A percentile compares a stretch with the other conserved stretches of the same genome.
phyloP scores from a whole-genome alignment of 2,113 vertebrate species.

The Campylorhamphus procurvoides region DNA sequence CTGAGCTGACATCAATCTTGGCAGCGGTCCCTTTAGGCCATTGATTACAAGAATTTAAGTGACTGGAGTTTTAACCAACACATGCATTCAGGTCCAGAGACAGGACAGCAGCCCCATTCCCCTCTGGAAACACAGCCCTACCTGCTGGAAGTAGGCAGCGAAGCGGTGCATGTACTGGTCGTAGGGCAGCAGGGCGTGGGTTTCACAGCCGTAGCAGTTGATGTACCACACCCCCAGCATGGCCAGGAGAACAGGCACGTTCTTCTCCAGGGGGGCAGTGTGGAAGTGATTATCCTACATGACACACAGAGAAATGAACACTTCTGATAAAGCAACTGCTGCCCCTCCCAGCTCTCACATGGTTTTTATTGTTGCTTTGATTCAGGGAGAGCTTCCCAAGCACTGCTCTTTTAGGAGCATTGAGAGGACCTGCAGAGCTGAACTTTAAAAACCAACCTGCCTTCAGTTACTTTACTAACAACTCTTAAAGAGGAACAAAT shows the following conservation, averaged over 20 bases:
- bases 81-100: not conserved
- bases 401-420: not conserved
- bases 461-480: not conserved
- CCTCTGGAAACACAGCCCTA: constrained; percentile 13
- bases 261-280: constrained; percentile 88
- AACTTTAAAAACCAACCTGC: not conserved
- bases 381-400: not conserved
- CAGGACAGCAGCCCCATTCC: not conserved
- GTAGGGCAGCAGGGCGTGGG: constrained; percentile 92
- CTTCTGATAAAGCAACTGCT: not conserved
- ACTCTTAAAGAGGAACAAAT: not conserved
- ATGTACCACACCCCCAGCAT: constrained; percentile 96
- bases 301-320: not conserved
- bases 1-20: fast-evolving
- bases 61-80: not conserved
- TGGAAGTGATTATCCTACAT: constrained; percentile 92
- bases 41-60: not conserved
- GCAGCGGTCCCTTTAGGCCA: not conserved
- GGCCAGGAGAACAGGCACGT: constrained; percentile 88
- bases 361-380: not conserved
- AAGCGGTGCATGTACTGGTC: constrained; percentile 99
- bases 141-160: constrained; percentile 99
- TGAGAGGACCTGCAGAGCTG: not conserved
- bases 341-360: not conserved
- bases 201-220: constrained; percentile 93